Evolutionary conservation across 2,797 vertebrate species (phyloP).

Genomic region (Margarornis squamiger): DNA sequence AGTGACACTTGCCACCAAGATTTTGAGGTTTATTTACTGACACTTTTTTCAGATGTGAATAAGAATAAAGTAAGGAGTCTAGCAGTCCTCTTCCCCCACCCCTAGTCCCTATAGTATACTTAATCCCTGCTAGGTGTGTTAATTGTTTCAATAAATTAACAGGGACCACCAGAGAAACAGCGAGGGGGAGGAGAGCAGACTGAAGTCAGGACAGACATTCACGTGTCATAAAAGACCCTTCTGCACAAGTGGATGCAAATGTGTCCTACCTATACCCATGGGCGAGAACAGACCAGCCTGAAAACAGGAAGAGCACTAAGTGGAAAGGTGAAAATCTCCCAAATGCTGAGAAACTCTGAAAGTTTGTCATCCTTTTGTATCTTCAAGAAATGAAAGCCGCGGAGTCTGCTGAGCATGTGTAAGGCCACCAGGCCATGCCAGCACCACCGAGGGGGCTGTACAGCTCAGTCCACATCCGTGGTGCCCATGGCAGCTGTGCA

Average conservation of each 20-base stretch:
- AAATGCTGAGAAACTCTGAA: not conserved
- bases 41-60: not conserved
- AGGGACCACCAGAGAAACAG: not conserved
- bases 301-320: not conserved
- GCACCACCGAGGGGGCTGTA: accelerated
- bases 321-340: not conserved
- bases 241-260: not conserved
- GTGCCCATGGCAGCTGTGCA: not conserved
- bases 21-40: not conserved
- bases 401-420: accelerated
- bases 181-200: not conserved
- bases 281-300: not conserved
- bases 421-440: no score
- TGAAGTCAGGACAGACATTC: not conserved
- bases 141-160: not conserved
- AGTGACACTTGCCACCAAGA: not conserved
- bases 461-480: accelerated
- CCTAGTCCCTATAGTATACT: not conserved
- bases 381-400: not conserved
- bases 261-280: not conserved
- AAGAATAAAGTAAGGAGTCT: not conserved
- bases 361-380: not conserved
- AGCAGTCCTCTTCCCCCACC: not conserved
- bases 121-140: not conserved
- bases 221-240: not conserved